Percentiles rank a stretch among this genome's conserved stretches.
These are phyloP conservation scores for Lepidonotus clava DNA, from an alignment of 2,888 invertebrate genomes.

Conservation along the genomic window DNA sequence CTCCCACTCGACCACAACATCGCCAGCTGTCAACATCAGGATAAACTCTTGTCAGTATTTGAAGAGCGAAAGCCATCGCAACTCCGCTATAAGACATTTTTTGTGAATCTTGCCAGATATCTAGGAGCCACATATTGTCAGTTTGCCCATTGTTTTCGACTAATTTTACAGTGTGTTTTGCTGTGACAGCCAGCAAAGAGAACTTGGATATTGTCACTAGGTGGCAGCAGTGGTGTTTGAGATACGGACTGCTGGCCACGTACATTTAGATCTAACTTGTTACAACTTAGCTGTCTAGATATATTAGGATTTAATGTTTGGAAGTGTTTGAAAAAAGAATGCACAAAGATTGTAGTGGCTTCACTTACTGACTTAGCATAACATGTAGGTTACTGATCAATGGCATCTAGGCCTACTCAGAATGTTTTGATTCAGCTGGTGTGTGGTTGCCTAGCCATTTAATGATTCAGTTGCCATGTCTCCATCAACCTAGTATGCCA, in stretches of 20 bases:
- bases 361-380: not conserved
- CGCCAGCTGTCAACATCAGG: conserved; percentile 37
- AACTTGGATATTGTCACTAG: not conserved
- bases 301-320: no score
- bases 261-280: not conserved
- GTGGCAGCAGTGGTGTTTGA: not conserved
- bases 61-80: no score
- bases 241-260: conserved; percentile 7
- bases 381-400: not conserved
- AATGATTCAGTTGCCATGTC: no score
- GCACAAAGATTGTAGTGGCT: no score
- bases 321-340: no score
- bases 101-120: not conserved
- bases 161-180: not conserved
- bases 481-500: no score
- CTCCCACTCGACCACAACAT: conserved; percentile 37
- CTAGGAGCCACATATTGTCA: not conserved
- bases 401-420: not conserved
- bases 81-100: no score
- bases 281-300: not conserved
- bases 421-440: no score
- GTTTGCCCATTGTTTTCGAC: not conserved
- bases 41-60: not conserved
- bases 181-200: not conserved
- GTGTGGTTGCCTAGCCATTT: not conserved